These are phyloP conservation scores for Cheilosia impressa DNA, from an alignment of 2,888 invertebrate species.

Conservation along the genomic window DNA sequence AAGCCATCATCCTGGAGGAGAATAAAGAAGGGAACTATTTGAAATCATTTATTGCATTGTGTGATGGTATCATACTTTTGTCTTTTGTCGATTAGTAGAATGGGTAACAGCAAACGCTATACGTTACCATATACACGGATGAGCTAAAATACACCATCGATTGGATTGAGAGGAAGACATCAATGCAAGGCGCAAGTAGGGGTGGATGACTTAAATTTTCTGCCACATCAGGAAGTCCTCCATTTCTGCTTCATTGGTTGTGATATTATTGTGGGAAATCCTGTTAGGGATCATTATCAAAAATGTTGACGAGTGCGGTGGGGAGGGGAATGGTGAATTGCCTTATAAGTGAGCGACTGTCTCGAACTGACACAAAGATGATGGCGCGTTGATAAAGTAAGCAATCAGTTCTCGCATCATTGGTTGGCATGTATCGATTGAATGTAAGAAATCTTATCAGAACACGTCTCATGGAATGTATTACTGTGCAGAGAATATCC, in stretches of 20 bases:
- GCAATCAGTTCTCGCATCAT: conserved; percentile 44
- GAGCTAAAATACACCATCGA: conserved; percentile 1
- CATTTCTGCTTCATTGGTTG: conserved; percentile 65
- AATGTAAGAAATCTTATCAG: conserved; percentile 24
- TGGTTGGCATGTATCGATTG: conserved; percentile 15
- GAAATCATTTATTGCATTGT: conserved; percentile 58
- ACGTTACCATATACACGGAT: conserved; percentile 6
- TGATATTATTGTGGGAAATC: conserved; percentile 68
- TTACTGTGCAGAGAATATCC: conserved; percentile 6
- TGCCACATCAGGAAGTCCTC: conserved; percentile 68
- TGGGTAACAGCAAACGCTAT: conserved; percentile 20
- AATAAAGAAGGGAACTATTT: conserved; percentile 35
- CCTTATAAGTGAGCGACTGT: conserved; percentile 23
- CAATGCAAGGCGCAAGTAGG: background rate
- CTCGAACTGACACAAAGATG: conserved; percentile 19
- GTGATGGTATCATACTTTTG: conserved; percentile 42
- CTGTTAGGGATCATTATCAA: conserved; percentile 67
- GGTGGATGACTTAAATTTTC: conserved; percentile 53
- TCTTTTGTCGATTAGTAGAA: conserved; percentile 60
- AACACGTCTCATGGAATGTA: conserved; percentile 22
- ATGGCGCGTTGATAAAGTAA: conserved; percentile 48
- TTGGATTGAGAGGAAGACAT: conserved; percentile 5
- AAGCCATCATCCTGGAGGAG: conserved; percentile 36
- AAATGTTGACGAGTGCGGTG: conserved; percentile 2
- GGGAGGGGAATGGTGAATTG: background rate